These are phyloP conservation scores for Cercocebus atys DNA, from an alignment of 2,113 vertebrate species.

Conservation along the genomic window DNA sequence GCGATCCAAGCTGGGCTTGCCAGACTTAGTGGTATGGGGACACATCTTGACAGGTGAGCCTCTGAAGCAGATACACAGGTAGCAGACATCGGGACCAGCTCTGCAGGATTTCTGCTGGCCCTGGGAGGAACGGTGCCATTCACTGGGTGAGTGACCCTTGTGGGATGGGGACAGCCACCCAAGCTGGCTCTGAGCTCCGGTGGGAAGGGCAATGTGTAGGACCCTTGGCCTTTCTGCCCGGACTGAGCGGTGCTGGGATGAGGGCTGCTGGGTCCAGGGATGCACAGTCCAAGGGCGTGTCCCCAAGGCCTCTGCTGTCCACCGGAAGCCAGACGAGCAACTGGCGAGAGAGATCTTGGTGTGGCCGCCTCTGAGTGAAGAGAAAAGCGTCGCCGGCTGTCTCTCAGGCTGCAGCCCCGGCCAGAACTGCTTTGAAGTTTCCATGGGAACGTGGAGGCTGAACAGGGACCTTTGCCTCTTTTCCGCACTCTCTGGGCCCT, in stretches of 20 bases:
- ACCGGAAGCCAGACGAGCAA: not conserved
- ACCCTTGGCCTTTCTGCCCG: not conserved
- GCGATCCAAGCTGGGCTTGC: not conserved
- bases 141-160: too few relatives aligned
- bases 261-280: not conserved
- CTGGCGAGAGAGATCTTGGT: rapidly evolving
- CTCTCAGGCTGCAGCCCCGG: not conserved
- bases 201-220: not conserved
- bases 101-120: not conserved
- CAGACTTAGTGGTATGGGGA: rapidly evolving
- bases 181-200: rapidly evolving
- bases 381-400: too few relatives aligned
- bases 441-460: not conserved
- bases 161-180: not conserved
- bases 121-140: not conserved
- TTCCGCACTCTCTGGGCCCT: not conserved
- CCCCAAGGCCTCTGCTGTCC: not conserved
- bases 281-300: rapidly evolving
- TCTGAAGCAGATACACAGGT: rapidly evolving
- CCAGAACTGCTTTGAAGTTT: rapidly evolving
- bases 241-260: not conserved
- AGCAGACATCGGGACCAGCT: rapidly evolving
- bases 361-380: rapidly evolving
- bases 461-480: not conserved
- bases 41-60: not conserved